Evolutionary conservation across 2,113 vertebrate genomes (phyloP).

Genomic region (Copsychus sechellarum): DNA sequence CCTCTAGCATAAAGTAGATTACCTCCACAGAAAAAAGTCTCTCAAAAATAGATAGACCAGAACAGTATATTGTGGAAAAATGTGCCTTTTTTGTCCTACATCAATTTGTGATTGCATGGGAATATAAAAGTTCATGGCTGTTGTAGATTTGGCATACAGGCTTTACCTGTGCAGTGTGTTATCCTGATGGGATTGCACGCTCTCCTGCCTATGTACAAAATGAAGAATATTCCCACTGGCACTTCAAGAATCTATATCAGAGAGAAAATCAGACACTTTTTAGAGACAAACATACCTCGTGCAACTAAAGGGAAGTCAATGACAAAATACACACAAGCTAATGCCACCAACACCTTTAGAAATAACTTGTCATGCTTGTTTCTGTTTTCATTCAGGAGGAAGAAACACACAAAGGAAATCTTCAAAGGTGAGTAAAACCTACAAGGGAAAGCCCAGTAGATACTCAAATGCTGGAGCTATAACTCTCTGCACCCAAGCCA

Average conservation of each 20-base stretch:
- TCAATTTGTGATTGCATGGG: neutral
- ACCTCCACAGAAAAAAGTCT: neutral
- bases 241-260: neutral
- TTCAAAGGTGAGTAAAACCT: constrained; percentile 86
- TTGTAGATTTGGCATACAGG: neutral
- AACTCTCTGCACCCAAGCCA: neutral
- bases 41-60: neutral
- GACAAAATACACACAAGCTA: neutral
- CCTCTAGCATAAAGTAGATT: neutral
- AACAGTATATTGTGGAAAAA: neutral
- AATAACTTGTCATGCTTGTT: neutral
- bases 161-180: neutral
- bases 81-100: neutral
- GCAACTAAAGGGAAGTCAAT: neutral
- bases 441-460: neutral
- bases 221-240: neutral
- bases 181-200: neutral
- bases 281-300: neutral
- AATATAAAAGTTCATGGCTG: neutral
- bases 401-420: constrained; percentile 86
- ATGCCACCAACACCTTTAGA: neutral
- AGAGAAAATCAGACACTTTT: neutral
- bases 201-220: neutral
- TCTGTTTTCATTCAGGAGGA: constrained; percentile 81
- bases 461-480: neutral